Percentiles rank a stretch among this genome's conserved stretches.
phyloP scores from a whole-genome alignment of 2,113 vertebrate species.

The Dunckerocampus dactyliophorus region DNA sequence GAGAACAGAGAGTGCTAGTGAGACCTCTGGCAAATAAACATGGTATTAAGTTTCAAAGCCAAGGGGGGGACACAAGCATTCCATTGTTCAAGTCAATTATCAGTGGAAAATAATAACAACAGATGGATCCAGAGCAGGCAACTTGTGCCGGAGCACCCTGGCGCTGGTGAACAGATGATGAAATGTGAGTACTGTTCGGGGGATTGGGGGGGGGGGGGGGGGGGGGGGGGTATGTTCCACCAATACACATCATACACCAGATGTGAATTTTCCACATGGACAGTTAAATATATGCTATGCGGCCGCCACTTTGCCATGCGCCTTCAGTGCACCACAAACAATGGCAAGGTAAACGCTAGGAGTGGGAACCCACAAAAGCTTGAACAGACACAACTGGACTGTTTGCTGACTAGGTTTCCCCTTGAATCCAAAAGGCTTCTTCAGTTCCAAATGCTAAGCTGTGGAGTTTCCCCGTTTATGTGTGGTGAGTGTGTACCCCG shows the following conservation, averaged over 20 bases:
- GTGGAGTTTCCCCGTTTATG: no score
- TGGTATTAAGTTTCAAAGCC: conserved; percentile 95
- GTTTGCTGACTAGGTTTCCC: no score
- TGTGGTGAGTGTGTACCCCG: no score
- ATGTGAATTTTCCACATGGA: conserved; percentile 80
- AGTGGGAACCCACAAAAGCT: no score
- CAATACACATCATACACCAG: conserved; percentile 80
- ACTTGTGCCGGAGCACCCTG: conserved; percentile 87
- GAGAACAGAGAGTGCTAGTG: conserved; percentile 41
- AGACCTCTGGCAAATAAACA: conserved; percentile 84
- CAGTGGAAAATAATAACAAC: conserved; percentile 99
- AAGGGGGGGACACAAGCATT: conserved; percentile 89
- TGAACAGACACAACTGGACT: no score
- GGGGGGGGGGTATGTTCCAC: conserved; percentile 74
- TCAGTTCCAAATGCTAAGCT: no score
- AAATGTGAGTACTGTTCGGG: conserved; percentile 86
- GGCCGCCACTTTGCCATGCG: conserved; percentile 32
- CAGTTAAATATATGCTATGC: conserved; percentile 49
- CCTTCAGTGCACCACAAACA: conserved; percentile 22
- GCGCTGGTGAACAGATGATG: conserved; percentile 93
- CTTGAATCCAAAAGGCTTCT: no score
- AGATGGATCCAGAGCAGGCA: conserved; percentile 97
- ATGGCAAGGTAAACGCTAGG: conserved; percentile 18
- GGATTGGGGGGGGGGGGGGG: conserved; percentile 69
- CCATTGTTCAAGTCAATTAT: conserved; percentile 99